Conservation (phyloP, 2,888 invertebrate genomes). For the Seira ritae region DNA sequence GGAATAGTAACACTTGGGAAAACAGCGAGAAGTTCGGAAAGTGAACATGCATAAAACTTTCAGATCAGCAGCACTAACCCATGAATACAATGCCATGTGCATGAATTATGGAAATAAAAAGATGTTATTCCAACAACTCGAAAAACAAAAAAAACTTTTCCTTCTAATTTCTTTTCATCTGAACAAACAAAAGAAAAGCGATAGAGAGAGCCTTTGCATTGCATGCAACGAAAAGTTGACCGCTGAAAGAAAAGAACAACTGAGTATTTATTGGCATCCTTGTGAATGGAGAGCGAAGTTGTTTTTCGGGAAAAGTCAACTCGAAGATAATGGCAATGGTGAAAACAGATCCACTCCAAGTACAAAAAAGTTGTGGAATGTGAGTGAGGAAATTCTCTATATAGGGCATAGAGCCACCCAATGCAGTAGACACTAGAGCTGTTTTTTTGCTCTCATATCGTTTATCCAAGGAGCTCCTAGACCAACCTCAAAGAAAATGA, state of each 20-base stretch:
- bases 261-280: background rate
- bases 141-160: background rate
- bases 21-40: no score
- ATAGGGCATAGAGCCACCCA: background rate
- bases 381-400: background rate
- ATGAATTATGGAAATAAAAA: background rate
- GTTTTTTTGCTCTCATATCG: background rate
- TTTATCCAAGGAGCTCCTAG: conserved; percentile 3
- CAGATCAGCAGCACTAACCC: background rate
- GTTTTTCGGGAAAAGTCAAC: background rate
- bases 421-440: background rate
- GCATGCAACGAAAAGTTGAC: background rate
- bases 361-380: background rate
- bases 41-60: no score
- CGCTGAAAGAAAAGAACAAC: background rate
- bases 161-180: background rate
- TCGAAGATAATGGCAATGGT: background rate
- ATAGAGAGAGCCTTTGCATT: no score
- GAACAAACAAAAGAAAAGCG: background rate
- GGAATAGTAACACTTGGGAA: conserved; percentile 24
- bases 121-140: background rate
- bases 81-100: background rate
- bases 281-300: background rate
- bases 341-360: background rate
- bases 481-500: conserved; percentile 43